Conservation (phyloP, 2,797 vertebrate genomes). For the Erpetoichthys calabaricus region DNA sequence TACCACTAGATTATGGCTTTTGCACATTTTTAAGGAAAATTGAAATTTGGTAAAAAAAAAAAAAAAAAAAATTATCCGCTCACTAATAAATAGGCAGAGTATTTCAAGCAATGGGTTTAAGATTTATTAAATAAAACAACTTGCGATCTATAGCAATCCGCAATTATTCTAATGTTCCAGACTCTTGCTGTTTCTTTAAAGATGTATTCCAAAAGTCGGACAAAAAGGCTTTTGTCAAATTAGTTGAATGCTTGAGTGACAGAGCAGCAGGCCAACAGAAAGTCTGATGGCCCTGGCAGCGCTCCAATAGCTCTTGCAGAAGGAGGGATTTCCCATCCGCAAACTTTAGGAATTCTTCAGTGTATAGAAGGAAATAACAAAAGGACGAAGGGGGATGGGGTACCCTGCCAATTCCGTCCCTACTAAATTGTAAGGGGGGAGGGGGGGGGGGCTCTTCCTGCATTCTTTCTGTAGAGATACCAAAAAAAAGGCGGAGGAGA, state of each 20-base stretch:
- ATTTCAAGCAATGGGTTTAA: too few relatives aligned
- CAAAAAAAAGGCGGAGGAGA: slow-evolving; percentile 1
- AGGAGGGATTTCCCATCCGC: slow-evolving; percentile 26
- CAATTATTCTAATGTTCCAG: too few relatives aligned
- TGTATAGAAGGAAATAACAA: slow-evolving; percentile 13
- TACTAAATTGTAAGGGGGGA: neutral
- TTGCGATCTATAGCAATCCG: too few relatives aligned
- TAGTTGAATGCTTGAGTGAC: slow-evolving; percentile 20
- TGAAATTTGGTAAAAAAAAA: too few relatives aligned
- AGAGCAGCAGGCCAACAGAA: slow-evolving; percentile 20
- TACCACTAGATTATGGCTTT: too few relatives aligned
- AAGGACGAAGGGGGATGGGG: slow-evolving; percentile 8
- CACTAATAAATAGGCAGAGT: neutral
- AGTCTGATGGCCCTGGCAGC: slow-evolving; percentile 7
- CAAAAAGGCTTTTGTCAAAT: slow-evolving; percentile 32
- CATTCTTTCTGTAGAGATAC: slow-evolving; percentile 35
- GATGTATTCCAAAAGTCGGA: slow-evolving; percentile 9
- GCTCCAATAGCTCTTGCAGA: slow-evolving; percentile 15
- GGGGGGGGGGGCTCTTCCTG: slow-evolving; percentile 20
- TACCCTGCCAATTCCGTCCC: too few relatives aligned
- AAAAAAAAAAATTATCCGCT: too few relatives aligned
- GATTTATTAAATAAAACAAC: too few relatives aligned
- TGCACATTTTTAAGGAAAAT: too few relatives aligned
- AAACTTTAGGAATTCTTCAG: slow-evolving; percentile 19
- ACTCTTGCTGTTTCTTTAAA: slow-evolving; percentile 2